Base-by-base conservation (phyloP, 2,113 vertebrate genomes). In the Raja brachyura region DNA sequence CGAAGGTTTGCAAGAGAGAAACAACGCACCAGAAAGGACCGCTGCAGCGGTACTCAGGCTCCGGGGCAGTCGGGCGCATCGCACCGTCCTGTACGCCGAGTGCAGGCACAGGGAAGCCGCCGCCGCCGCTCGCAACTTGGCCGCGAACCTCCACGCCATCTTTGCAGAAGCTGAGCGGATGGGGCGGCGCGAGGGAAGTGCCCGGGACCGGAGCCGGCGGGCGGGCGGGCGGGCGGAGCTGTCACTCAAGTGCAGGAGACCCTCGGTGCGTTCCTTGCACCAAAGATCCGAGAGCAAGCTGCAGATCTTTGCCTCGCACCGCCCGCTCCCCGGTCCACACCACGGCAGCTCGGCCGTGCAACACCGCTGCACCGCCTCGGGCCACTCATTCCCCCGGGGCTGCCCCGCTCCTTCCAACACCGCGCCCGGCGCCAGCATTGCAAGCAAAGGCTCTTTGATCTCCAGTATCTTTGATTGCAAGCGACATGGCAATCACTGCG, bases 81-180 rank as follows among this genome's bases (percentile, higher is more conserved):
- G 81, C 13, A 86, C 81, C 54, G 81, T 86, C 25, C 81, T 14
- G 25, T 59, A 59, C 81, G 83, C 5, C 5, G 59, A 18, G 83
- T 63, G 83, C 28, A 66, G 2, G 83, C 83, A 88, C 11, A 31
- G 83, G 6, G 59, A 88, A 88, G 83, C 28, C 59, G 61, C n/a
- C n/a, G 61, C n/a, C n/a, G n/a, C 83, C 59, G 16, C 83, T 88
- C 83, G 59, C 83, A 88, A 88, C 28, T 88, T 88, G 28, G 59
- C 63, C 59, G 63, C 83, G 83, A 56, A 88, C 83, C 83, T 88
- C 83, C 56, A 66, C 83, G 83, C 83, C 83, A 88, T 88, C 83
- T 88, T 88, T 63, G 59, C 83, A 66, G 8, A 88, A 16, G 83
- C 59, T 88, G 28, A 88, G 83, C 83, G 83, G 83, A 88, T 88